A percentile compares a stretch with the other conserved stretches of the same genome.
Conservation (phyloP, 2,888 invertebrate genomes). For the Amiota minor region DNA sequence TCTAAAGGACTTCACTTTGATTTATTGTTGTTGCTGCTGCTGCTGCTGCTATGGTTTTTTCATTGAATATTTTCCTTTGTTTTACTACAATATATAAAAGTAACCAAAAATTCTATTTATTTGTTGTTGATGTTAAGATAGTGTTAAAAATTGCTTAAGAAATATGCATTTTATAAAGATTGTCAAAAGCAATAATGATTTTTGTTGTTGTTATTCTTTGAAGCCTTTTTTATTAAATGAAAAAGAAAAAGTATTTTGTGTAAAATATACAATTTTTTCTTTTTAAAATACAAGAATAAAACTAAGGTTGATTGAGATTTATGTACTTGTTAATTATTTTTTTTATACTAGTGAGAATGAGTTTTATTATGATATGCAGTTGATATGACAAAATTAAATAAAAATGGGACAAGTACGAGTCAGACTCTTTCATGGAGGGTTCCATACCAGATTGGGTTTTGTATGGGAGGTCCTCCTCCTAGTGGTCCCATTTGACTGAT, state of each 20-base stretch:
- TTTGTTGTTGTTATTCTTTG: no score
- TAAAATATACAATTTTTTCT: background rate
- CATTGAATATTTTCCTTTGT: conserved; percentile 21
- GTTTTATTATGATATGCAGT: no score
- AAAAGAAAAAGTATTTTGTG: background rate
- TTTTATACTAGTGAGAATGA: no score
- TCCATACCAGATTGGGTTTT: no score
- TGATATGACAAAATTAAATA: no score
- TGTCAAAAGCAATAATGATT: background rate
- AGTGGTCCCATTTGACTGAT: no score
- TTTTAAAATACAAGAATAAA: background rate
- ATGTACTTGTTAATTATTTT: background rate
- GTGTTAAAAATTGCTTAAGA: conserved; percentile 16
- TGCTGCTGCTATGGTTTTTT: background rate
- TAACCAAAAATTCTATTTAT: conserved; percentile 5
- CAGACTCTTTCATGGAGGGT: no score
- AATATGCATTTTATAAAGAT: conserved; percentile 8
- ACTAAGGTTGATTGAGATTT: background rate
- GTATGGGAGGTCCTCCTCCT: no score
- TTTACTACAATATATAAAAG: background rate
- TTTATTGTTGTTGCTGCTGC: conserved; percentile 16
- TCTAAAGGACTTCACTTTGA: conserved; percentile 22
- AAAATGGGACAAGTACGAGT: no score
- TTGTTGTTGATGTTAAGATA: conserved; percentile 2
- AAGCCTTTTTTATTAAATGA: no score